Evolutionary conservation across 2,888 invertebrate species (phyloP), one percentile per base, ranked within the genome.

Genomic region (Pristionchus fissidentatus): DNA sequence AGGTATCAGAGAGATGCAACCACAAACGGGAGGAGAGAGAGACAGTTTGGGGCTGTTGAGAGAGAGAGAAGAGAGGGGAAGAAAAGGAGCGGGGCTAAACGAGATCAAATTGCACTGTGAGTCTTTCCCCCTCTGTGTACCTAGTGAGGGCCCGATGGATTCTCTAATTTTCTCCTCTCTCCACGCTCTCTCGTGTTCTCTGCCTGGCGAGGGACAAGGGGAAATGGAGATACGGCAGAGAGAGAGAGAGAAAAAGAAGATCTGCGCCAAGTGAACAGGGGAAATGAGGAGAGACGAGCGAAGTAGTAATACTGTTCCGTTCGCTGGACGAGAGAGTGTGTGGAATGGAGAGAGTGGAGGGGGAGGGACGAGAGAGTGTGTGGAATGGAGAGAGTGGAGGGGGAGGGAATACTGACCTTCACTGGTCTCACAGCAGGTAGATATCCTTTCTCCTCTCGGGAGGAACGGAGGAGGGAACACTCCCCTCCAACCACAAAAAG

Each of bases 381-480:
- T 66, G 41, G 41, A 32, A 41, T 70, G n/a, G 19, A 49, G 22
- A 22, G 70, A 35, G 10, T 38, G n/a, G 41, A 35, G 70, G 38
- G 26, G 41, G 32, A 35, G 49, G 49, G 49, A 77, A 49, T 49
- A 77, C 29, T 77, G 75, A 77, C 70, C 70, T 70, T 70, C 70
- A 13, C 10, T 10, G 70, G n/a, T 38, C n/a, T 70, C 70, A 70
- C n/a, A 38, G 41, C 41, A 70, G 41, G 70, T 10, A 26, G 41
- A 22, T 66, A 29, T 38, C 29, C 26, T 10, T 22, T 3, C 10
- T 26, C 26, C 26, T 29, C 26, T 26, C 3, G 57, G 57, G 13
- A 26, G 26, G 57, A 52, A 29, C 29, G 32, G 32, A 32, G 29
- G 32, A 60, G 52, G 15, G 52, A 4, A 3, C 52, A 22, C 52